Conservation (phyloP, 2,888 invertebrate species). For the Cremastobaeus sp. region DNA sequence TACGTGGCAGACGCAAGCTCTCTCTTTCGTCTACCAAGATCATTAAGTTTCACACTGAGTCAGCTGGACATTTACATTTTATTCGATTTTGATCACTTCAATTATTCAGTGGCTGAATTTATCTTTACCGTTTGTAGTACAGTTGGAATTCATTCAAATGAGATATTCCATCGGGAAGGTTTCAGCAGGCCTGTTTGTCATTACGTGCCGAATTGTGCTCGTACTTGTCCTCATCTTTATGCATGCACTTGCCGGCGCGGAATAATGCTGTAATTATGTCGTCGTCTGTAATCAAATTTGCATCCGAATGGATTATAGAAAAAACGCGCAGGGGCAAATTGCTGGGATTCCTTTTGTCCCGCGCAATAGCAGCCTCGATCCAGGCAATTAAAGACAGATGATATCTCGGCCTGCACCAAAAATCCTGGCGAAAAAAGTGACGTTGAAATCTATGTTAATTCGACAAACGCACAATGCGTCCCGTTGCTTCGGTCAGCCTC, state of each 20-base stretch:
- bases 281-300: conserved; percentile 41
- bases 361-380: no score
- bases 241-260: conserved; percentile 12
- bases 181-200: conserved; percentile 47
- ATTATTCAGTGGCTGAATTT: conserved; percentile 57
- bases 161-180: conserved; percentile 42
- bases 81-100: conserved; percentile 55
- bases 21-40: conserved; percentile 59
- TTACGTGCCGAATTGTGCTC: conserved; percentile 32
- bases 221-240: conserved; percentile 42
- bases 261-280: conserved; percentile 45
- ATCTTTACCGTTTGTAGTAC: conserved; percentile 54
- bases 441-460: no score
- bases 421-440: no score
- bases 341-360: no score
- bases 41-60: conserved; percentile 56
- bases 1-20: conserved; percentile 56
- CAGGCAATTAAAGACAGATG: no score
- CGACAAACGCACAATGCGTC: no score
- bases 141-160: conserved; percentile 52
- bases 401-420: no score
- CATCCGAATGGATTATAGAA: conserved; percentile 8
- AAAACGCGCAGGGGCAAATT: no score
- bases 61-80: conserved; percentile 57
- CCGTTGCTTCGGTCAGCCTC: no score